Conservation (phyloP, 37 sponge, comb jelly and placozoan species). For the Corticium candelabrum region DNA sequence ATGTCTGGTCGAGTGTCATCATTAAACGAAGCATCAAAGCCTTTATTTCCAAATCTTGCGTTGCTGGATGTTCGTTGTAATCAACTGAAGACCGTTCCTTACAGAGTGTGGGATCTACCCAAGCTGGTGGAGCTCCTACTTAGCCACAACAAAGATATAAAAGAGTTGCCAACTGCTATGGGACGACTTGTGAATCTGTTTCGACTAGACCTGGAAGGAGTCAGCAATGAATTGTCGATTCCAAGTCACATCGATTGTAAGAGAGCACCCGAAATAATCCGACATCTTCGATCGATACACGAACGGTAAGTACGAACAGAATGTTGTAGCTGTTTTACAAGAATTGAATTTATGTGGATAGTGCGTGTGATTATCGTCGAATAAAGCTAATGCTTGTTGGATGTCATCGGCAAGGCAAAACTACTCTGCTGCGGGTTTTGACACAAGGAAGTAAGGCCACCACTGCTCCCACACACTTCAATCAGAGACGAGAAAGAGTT, state of each 20-base stretch:
- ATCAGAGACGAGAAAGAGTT: not conserved
- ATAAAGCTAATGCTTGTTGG: slow-evolving; percentile 93
- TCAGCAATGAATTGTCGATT: not conserved
- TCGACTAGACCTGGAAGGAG: slow-evolving; percentile 33
- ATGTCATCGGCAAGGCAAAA: slow-evolving; percentile 74
- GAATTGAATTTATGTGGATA: no score
- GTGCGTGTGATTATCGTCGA: slow-evolving; percentile 60
- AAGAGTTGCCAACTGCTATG: slow-evolving; percentile 59
- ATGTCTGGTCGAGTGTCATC: no score
- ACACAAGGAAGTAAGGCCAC: slow-evolving; percentile 43
- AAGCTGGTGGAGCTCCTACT: slow-evolving; percentile 8
- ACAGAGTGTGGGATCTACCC: not conserved
- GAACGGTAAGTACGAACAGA: not conserved
- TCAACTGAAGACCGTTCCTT: slow-evolving; percentile 9
- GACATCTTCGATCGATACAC: not conserved
- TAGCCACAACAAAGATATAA: slow-evolving; percentile 56
- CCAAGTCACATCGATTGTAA: not conserved
- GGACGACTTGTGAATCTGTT: slow-evolving; percentile 63
- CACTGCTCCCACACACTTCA: not conserved
- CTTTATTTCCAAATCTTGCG: not conserved
- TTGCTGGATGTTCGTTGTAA: slow-evolving; percentile 40
- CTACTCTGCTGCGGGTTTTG: slow-evolving; percentile 60
- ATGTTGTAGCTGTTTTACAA: not conserved
- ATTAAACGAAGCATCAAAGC: no score
- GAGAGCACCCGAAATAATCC: not conserved